Percentiles rank a stretch among this genome's conserved stretches.
Evolutionary conservation across 1,140 invertebrate species (phyloP).

Genomic region (Musca domestica): DNA sequence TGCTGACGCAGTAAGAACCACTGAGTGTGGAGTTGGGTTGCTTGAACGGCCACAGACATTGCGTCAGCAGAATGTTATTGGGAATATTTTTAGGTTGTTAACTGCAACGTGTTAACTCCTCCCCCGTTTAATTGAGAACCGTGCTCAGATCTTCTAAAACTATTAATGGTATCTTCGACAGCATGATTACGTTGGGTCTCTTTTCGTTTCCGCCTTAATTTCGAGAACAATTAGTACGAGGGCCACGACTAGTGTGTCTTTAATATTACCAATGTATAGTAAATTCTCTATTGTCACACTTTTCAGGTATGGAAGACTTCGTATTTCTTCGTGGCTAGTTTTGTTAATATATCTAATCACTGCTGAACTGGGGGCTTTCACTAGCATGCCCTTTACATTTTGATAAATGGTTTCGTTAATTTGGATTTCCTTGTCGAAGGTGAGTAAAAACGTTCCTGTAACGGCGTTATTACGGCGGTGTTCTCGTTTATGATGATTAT

Average conservation of each 20-base stretch:
- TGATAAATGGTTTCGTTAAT: neutral
- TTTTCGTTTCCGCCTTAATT: neutral
- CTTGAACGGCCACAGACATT: too few relatives aligned
- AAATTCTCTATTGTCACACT: slow-evolving; percentile 24
- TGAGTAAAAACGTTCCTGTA: neutral
- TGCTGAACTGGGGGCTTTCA: slow-evolving; percentile 8
- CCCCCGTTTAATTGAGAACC: slow-evolving; percentile 14
- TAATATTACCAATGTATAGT: neutral
- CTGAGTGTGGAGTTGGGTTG: too few relatives aligned
- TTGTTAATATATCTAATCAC: slow-evolving; percentile 25
- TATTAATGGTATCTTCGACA: neutral
- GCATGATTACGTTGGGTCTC: neutral
- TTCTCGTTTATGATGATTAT: neutral
- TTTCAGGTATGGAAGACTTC: slow-evolving; percentile 28
- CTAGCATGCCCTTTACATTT: neutral
- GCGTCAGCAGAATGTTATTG: too few relatives aligned
- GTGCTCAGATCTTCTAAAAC: slow-evolving; percentile 5
- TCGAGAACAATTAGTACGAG: neutral
- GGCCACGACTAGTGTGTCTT: neutral
- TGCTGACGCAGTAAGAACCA: too few relatives aligned
- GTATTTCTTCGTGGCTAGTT: slow-evolving; percentile 23
- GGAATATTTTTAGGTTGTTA: neutral
- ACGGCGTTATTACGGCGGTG: neutral
- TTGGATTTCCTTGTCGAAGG: neutral
- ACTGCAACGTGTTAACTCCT: slow-evolving; percentile 3